Conservation (phyloP, 2,888 invertebrate genomes). For the Encarsia formosa region DNA sequence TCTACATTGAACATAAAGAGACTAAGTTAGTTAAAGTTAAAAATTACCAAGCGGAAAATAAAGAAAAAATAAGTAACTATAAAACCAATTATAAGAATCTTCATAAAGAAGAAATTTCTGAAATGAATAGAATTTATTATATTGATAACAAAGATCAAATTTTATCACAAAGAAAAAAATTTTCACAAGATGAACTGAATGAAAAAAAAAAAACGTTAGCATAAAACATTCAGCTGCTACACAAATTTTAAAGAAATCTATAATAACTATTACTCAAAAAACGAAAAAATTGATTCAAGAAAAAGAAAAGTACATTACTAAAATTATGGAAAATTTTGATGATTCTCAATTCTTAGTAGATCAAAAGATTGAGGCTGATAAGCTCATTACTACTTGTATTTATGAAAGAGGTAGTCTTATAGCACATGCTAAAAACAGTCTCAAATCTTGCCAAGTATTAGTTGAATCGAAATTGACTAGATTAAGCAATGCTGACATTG, state of each 20-base stretch:
- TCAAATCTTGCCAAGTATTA: background rate
- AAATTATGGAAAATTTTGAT: too few species aligned
- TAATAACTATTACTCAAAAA: background rate
- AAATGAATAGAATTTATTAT: background rate
- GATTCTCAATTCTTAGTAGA: background rate
- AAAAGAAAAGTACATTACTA: background rate
- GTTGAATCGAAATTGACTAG: background rate
- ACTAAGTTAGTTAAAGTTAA: too few species aligned
- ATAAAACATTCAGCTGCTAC: background rate
- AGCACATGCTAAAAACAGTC: background rate
- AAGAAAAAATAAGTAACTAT: too few species aligned
- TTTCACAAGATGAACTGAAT: background rate
- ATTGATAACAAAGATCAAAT: background rate
- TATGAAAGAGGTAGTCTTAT: conserved; percentile 3
- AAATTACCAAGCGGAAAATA: too few species aligned
- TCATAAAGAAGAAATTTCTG: background rate
- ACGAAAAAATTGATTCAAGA: background rate
- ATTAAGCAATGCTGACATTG: background rate
- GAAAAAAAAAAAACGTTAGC: background rate
- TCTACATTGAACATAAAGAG: too few species aligned
- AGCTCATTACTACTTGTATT: background rate
- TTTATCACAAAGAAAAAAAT: background rate
- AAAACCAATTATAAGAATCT: background rate
- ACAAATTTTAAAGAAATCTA: background rate
- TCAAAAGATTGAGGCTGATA: conserved; percentile 1